Evolutionary conservation across 2,797 vertebrate genomes (phyloP).

Genomic region (Bovichtus variegatus): DNA sequence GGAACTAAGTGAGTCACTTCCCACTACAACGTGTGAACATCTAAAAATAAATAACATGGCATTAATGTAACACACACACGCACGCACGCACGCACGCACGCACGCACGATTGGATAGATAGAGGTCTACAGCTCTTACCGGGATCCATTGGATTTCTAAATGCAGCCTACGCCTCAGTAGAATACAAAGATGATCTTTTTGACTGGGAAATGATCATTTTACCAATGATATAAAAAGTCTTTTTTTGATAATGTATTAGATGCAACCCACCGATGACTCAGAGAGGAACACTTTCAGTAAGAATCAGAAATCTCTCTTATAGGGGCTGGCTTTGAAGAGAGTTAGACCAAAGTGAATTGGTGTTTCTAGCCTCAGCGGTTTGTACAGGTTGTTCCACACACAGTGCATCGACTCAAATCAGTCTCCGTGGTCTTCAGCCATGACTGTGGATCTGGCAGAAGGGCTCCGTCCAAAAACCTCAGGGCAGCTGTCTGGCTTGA

Average conservation of each 20-base stretch:
- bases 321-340: not conserved
- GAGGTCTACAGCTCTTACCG: not conserved
- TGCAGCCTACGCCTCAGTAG: not conserved
- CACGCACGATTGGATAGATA: not conserved
- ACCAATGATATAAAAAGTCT: not conserved
- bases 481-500: not conserved
- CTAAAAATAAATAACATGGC: slow-evolving; percentile 6
- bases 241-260: not conserved
- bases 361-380: slow-evolving; percentile 2
- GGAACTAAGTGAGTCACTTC: slow-evolving; percentile 6
- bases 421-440: slow-evolving; percentile 23
- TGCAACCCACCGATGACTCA: not conserved
- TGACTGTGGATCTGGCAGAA: slow-evolving; percentile 24
- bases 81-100: too few species aligned
- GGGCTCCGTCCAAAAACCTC: slow-evolving; percentile 23
- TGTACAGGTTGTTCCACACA: not conserved
- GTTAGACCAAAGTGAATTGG: not conserved
- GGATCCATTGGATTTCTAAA: not conserved
- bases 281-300: not conserved
- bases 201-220: not conserved
- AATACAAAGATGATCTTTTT: not conserved
- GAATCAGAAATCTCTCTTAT: not conserved
- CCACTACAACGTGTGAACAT: slow-evolving; percentile 1
- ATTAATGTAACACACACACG: too few species aligned
- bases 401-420: not conserved